These are phyloP conservation scores for Alethe diademata DNA, from an alignment of 2,113 vertebrate genomes.

Conservation along the genomic window DNA sequence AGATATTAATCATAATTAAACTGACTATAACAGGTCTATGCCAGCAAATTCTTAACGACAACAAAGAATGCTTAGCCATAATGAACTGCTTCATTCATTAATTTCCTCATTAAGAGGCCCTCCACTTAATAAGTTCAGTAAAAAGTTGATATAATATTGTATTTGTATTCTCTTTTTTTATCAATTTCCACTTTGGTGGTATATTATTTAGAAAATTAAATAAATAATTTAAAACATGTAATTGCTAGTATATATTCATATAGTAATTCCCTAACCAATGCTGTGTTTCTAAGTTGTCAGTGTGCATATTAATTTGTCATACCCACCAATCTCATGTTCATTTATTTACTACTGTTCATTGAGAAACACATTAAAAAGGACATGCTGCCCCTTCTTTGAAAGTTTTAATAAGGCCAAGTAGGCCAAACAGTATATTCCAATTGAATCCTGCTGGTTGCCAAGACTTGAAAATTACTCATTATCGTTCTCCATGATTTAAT, in stretches of 20 bases:
- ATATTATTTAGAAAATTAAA: slow-evolving; percentile 80
- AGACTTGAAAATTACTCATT: slow-evolving; percentile 81
- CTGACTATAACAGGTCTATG: slow-evolving; percentile 85
- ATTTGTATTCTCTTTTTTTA: slow-evolving; percentile 80
- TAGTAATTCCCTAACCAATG: slow-evolving; percentile 81
- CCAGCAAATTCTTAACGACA: slow-evolving; percentile 92
- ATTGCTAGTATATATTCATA: slow-evolving; percentile 86
- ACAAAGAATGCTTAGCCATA: slow-evolving; percentile 91
- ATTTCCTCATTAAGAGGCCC: slow-evolving; percentile 79
- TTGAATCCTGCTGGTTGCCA: slow-evolving; percentile 71
- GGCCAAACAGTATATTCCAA: slow-evolving; percentile 71
- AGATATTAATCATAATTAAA: slow-evolving; percentile 98
- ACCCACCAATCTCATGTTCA: slow-evolving; percentile 74
- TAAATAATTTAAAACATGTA: slow-evolving; percentile 89
- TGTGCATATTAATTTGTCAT: slow-evolving; percentile 86
- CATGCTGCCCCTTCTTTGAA: slow-evolving; percentile 70
- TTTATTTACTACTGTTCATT: slow-evolving; percentile 76
- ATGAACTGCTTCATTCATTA: slow-evolving; percentile 95
- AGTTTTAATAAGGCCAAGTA: slow-evolving; percentile 77
- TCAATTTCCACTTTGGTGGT: slow-evolving; percentile 77
- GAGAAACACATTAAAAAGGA: slow-evolving; percentile 76
- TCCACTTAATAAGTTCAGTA: slow-evolving; percentile 79
- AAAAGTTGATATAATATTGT: slow-evolving; percentile 84
- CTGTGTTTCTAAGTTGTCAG: slow-evolving; percentile 74
- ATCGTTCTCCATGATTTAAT: slow-evolving; percentile 72